Base-by-base conservation (phyloP, 2,888 invertebrate species). In the Andrena bucephala region DNA sequence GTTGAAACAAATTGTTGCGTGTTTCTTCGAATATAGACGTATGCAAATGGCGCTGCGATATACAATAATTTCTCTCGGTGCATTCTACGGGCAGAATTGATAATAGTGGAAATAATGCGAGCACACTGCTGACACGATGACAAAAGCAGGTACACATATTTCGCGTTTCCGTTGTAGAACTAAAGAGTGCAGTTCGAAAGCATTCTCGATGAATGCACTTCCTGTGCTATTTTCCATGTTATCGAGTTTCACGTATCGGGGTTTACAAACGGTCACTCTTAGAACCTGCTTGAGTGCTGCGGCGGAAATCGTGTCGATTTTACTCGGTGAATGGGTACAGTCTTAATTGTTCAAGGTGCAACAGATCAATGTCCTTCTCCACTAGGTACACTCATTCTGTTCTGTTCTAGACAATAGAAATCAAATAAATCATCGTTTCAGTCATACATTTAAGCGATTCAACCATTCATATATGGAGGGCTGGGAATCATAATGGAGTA, bases 191-290 rank as follows among this genome's bases (percentile, higher is more conserved):
- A 77, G 66, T 67, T 77, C 62, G 68, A 20, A 60, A 29, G 60
- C 68, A 63, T 72, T 68, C 62, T 31, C 52, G 36, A 36, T 60
- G 70, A 62, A 77, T 80, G 59, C 54, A 67, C 71, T 81, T 72
- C 63, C 60, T 63, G 63, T 63, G 72, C 77, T 63, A 54, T 72
- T 78, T 72, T 72, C 72, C 78, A 63, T 57, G 62, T 77, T 79
- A 68, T 72, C 72, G 52, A 36, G 68, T 67, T 48, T 48, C 62
- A 69, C 54, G 71, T 78, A 63, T 31, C 57, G 62, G 13, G 33
- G 72, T 72, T 78, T 78, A 81, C 68, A 57, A 81, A 81, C 68
- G 72, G 71, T 78, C 81, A 50, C 72, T 72, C 72, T 54, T 60
- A 48, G 71, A 72, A 77, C 70, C 50, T 68, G 54, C 54, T 63